Base-by-base conservation (phyloP, 2,888 invertebrate genomes). In the Dynastes grantii region DNA sequence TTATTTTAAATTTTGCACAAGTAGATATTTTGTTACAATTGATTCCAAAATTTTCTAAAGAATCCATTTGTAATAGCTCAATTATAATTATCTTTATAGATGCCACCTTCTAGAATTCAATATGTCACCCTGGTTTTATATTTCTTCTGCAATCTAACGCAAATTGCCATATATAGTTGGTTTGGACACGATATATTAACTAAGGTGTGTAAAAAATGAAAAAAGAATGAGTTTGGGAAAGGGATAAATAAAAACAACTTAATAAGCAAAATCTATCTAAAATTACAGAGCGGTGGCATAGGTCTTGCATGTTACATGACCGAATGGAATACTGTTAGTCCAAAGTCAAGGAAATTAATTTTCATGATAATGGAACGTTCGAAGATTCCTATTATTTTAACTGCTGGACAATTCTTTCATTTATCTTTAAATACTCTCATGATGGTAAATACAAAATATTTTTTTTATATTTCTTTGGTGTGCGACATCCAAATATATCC, bases 81-180 rank as follows among this genome's bases (percentile, higher is more conserved):
- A 22, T 22, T 16, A 45, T 16, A 16, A 40, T 16, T 11, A 16
- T 67, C 32, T 79, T 81, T 78, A 8, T 58, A 83, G 81, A 81
- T 82, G 40, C 80, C 83, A 9, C 73, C 82, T 9, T 78, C 71
- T 1, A 82, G 80, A 77, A 29, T 82, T 8, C 79, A 83, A 64
- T 83, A 82, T 64, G 76, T 82, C n/a, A 81, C 82, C 9, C 61
- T 83, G 29, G 61, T 81, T 4, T 55, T 83, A 16, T 84, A 83
- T 67, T 83, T 84, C 32, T 40, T 71, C 4, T 82, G 82, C 55
- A 83, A 81, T 68, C 68, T 84, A 65, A 81, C 80, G 37, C 83
- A 84, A 79, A 78, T 83, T 29, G 78, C 81, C 6, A 81, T 83
- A 78, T 82, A 80, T 58, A 83, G 83, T 63, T 84, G 83, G 83